Percentiles rank a stretch among this genome's conserved stretches.
These are phyloP conservation scores for Scomberomorus guttatus DNA, from an alignment of 2,797 vertebrate genomes.

Conservation along the genomic window DNA sequence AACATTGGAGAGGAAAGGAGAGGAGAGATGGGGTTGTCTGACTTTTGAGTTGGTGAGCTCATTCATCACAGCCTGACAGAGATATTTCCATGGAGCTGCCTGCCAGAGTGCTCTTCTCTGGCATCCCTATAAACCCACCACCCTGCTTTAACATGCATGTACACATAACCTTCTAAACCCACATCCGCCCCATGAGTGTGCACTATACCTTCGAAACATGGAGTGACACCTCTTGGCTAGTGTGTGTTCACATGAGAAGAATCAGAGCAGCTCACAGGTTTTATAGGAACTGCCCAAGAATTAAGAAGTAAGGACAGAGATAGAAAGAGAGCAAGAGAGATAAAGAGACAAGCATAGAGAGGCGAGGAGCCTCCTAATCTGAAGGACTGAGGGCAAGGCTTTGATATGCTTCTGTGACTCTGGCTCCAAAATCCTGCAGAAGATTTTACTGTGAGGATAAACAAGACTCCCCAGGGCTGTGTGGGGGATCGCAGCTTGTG, in stretches of 20 bases:
- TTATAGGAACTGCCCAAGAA: conserved; percentile 20
- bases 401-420: conserved; percentile 40
- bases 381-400: conserved; percentile 41
- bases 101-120: conserved; percentile 61
- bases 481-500: conserved; percentile 40
- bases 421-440: conserved; percentile 50
- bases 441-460: conserved; percentile 63
- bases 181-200: neutral
- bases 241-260: conserved; percentile 8
- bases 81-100: conserved; percentile 68
- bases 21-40: conserved; percentile 61
- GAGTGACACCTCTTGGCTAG: conserved; percentile 26
- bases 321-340: neutral
- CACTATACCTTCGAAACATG: neutral
- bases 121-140: conserved; percentile 47
- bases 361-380: conserved; percentile 53
- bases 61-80: conserved; percentile 71
- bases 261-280: conserved; percentile 22
- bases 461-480: conserved; percentile 56
- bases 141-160: conserved; percentile 48
- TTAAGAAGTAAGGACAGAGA: conserved; percentile 8
- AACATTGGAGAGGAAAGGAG: conserved; percentile 56
- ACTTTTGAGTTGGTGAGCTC: conserved; percentile 66
- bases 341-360: neutral
- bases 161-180: conserved; percentile 38